Evolutionary conservation across 2,113 vertebrate genomes (phyloP).

Genomic region (Verasper variegatus): DNA sequence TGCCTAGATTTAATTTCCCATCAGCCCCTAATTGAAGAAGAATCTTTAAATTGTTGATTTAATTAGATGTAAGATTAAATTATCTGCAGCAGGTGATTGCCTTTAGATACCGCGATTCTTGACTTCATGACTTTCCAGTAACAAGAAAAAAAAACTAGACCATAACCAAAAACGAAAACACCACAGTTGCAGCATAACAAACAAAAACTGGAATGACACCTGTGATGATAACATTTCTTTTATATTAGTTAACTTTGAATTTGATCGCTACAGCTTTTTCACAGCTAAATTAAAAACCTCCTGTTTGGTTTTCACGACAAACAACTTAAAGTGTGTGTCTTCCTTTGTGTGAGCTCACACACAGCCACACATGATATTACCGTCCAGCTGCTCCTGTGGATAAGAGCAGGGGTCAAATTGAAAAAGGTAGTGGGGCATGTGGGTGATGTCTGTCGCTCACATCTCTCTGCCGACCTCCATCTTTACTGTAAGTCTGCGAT

Average conservation of each 20-base stretch:
- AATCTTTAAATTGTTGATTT: constrained; percentile 34
- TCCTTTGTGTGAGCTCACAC: background rate
- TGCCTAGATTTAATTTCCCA: constrained; percentile 3
- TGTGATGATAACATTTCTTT: background rate
- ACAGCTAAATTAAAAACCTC: no score
- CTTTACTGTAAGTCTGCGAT: constrained; percentile 54
- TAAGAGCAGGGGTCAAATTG: background rate
- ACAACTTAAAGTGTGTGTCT: background rate
- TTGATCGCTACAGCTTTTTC: no score
- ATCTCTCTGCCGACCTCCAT: constrained; percentile 34
- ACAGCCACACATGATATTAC: background rate
- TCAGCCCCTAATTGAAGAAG: constrained; percentile 7
- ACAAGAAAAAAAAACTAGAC: background rate
- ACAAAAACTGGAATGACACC: background rate
- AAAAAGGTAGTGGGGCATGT: background rate
- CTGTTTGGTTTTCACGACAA: no score
- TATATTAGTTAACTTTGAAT: background rate
- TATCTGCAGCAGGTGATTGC: constrained; percentile 11
- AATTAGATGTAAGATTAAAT: constrained; percentile 44
- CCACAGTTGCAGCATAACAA: background rate
- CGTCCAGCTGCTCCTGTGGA: background rate
- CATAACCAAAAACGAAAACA: background rate
- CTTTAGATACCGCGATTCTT: background rate
- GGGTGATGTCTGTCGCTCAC: constrained; percentile 4
- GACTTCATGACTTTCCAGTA: background rate